A percentile compares a stretch with the other conserved stretches of the same genome.
Conservation (phyloP, 2,113 vertebrate species). For the Lontra canadensis region DNA sequence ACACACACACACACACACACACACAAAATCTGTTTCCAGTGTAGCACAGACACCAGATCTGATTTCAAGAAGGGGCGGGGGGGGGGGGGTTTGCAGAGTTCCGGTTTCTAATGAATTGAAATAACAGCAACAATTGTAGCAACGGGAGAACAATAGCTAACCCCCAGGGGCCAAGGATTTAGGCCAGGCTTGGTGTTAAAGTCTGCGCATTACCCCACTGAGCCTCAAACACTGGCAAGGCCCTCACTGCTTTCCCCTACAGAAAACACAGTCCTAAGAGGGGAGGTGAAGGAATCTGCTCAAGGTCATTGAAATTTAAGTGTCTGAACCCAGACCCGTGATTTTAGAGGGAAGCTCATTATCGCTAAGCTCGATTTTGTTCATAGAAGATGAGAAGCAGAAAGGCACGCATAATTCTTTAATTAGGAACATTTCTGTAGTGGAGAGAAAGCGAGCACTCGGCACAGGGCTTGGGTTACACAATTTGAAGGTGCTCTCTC, state of each 20-base stretch:
- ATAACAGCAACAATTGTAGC: not conserved
- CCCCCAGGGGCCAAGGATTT: rapidly evolving
- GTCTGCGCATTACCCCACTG: rapidly evolving
- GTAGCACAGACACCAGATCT: not conserved
- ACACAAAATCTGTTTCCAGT: not conserved
- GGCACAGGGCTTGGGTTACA: not conserved
- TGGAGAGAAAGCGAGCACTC: not conserved
- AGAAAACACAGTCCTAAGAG: not conserved
- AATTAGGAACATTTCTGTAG: not conserved
- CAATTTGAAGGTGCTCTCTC: not conserved
- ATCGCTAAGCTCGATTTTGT: not conserved
- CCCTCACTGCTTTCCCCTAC: not conserved
- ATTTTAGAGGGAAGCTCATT: not conserved
- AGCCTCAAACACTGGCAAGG: not conserved
- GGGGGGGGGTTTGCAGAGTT: not conserved
- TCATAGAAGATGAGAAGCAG: not conserved
- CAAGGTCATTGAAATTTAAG: not conserved
- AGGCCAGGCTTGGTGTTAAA: too few relatives aligned
- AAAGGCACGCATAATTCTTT: not conserved
- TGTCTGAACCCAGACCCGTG: not conserved
- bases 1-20: not conserved
- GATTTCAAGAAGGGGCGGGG: not conserved
- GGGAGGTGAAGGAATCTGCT: not conserved
- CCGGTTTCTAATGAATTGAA: not conserved
- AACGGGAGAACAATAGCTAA: rapidly evolving